phyloP scores from a whole-genome alignment of 1,140 invertebrate genomes.

The Zaprionus capensis region DNA sequence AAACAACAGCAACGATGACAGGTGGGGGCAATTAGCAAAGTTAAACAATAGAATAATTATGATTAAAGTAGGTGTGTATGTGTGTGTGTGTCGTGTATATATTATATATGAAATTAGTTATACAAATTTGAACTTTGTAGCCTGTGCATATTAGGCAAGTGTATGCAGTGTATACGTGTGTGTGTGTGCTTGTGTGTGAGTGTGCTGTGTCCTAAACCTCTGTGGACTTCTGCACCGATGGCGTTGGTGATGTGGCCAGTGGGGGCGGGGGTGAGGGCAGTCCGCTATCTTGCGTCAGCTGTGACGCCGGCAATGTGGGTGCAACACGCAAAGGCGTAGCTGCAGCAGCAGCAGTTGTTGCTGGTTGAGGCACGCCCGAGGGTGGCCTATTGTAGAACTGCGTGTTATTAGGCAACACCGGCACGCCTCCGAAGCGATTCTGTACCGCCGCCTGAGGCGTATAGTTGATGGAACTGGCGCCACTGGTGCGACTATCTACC shows the following conservation, averaged over 20 bases:
- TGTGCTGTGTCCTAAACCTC: conserved; percentile 73
- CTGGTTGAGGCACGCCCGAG: conserved; percentile 49
- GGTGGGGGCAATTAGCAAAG: conserved; percentile 50
- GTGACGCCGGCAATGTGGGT: conserved; percentile 44
- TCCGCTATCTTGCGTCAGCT: conserved; percentile 75
- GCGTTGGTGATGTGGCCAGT: conserved; percentile 76
- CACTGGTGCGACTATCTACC: conserved; percentile 75
- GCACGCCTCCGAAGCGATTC: conserved; percentile 79
- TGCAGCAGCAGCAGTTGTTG: not conserved
- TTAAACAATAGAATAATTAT: conserved; percentile 41
- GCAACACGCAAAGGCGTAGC: conserved; percentile 60
- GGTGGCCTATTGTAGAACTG: conserved; percentile 75
- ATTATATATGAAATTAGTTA: conserved; percentile 52
- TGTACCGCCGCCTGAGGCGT: conserved; percentile 64
- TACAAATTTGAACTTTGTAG: conserved; percentile 77
- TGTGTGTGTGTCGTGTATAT: not conserved
- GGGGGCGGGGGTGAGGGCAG: conserved; percentile 78
- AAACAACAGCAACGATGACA: conserved; percentile 29
- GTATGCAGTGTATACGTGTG: conserved; percentile 29
- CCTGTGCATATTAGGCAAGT: conserved; percentile 45
- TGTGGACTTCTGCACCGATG: conserved; percentile 81
- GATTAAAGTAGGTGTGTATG: conserved; percentile 20
- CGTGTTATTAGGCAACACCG: conserved; percentile 74
- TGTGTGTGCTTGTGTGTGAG: conserved; percentile 29
- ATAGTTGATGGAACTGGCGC: conserved; percentile 71